A percentile compares a stretch with the other conserved stretches of the same genome.
Evolutionary conservation across 2,113 vertebrate species (phyloP).

Genomic region (Platysteira castanea): DNA sequence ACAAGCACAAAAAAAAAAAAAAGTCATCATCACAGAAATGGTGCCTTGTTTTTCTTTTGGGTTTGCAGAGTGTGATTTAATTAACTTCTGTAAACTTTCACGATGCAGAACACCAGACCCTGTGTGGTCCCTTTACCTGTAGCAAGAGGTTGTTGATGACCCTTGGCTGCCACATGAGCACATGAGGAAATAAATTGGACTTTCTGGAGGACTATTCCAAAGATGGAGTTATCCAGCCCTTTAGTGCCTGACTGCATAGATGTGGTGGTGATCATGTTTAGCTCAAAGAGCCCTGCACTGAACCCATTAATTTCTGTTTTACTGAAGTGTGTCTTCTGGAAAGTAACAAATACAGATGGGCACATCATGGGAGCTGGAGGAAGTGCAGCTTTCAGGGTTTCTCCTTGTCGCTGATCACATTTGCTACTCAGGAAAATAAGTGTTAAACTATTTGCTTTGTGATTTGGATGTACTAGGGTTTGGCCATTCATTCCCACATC

Average conservation of each 20-base stretch:
- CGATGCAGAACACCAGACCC: not conserved
- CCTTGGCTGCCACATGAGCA: not conserved
- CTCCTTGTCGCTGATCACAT: not conserved
- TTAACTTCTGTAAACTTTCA: conserved; percentile 1
- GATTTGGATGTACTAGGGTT: not conserved
- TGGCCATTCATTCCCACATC: not conserved
- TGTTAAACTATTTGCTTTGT: not conserved
- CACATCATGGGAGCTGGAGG: not conserved
- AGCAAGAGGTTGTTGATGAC: not conserved
- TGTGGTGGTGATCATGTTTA: not conserved
- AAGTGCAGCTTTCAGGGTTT: not conserved
- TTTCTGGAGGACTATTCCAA: not conserved
- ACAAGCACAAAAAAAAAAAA: not conserved
- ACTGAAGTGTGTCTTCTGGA: not conserved
- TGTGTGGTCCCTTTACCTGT: not conserved
- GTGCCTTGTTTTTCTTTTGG: not conserved
- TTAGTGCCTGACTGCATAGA: not conserved
- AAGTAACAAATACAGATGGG: not conserved
- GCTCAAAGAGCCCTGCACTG: not conserved
- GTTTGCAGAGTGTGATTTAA: not conserved
- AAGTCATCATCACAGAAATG: not conserved
- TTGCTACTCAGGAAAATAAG: not conserved
- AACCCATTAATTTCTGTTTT: not conserved
- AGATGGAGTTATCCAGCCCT: not conserved
- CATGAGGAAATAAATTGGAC: not conserved